Conservation (phyloP, 2,888 invertebrate species). For the Plebejus argus region DNA sequence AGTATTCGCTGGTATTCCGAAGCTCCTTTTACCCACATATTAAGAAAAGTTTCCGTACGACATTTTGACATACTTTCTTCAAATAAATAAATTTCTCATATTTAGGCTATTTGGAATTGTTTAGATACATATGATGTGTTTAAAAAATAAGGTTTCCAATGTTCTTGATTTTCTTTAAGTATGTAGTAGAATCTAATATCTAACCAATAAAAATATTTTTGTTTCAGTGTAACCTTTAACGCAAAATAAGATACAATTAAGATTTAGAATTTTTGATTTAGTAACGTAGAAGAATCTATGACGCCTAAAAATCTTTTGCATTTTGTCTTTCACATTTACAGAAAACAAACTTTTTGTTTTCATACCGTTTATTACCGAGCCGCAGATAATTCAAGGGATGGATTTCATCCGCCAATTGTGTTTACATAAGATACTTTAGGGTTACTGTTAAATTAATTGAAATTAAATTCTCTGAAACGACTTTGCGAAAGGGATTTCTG, state of each 20-base stretch:
- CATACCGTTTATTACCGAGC: background rate
- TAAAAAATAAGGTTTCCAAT: background rate
- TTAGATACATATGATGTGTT: background rate
- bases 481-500: background rate
- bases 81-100: background rate
- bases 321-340: background rate
- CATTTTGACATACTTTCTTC: background rate
- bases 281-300: too few relatives aligned
- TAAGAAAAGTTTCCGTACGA: background rate
- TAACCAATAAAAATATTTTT: too few relatives aligned
- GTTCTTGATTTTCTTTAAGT: background rate
- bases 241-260: too few relatives aligned
- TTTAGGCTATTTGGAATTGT: background rate
- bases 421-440: background rate
- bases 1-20: background rate
- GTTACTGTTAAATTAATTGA: background rate
- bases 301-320: too few relatives aligned
- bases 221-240: too few relatives aligned
- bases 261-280: too few relatives aligned
- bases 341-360: background rate
- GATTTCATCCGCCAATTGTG: background rate
- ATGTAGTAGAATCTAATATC: too few relatives aligned
- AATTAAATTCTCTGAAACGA: slow-evolving; percentile 15
- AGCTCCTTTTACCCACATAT: background rate
- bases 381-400: background rate